Evolutionary conservation across 2,797 vertebrate species (phyloP).

Genomic region (Rhabdomys pumilio): DNA sequence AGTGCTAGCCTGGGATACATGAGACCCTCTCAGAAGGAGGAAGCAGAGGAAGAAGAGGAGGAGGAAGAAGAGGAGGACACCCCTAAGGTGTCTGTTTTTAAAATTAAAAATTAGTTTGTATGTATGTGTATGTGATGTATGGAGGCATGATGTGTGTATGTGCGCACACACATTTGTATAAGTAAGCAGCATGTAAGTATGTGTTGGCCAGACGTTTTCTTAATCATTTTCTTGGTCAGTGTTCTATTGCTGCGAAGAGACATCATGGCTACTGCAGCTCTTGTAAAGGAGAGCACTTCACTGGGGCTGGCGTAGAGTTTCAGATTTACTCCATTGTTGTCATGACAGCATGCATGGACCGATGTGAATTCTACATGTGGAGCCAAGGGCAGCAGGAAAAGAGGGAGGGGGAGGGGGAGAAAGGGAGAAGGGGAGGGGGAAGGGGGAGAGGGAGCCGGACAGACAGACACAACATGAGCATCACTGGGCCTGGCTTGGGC

Average conservation of each 20-base stretch:
- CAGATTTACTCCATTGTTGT: neutral
- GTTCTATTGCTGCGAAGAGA: neutral
- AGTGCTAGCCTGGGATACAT: neutral
- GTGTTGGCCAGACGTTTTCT: neutral
- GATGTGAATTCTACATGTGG: neutral
- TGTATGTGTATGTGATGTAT: neutral
- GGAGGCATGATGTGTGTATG: neutral
- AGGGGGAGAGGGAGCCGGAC: neutral
- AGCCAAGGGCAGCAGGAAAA: neutral
- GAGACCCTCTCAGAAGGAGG: neutral
- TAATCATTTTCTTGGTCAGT: neutral
- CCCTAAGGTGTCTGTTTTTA: neutral
- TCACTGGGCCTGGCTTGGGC: neutral
- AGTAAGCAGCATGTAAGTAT: neutral
- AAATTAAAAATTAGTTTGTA: neutral
- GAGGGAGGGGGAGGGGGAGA: neutral
- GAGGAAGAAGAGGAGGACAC: too few species aligned
- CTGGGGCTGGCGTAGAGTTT: neutral
- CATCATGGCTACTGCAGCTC: neutral
- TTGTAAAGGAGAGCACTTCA: neutral
- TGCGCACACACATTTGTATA: too few species aligned
- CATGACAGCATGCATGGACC: neutral
- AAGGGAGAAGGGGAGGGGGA: too few species aligned
- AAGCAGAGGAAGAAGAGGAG: neutral
- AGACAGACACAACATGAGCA: neutral